These are phyloP conservation scores for Thaleichthys pacificus DNA, from an alignment of 2,797 vertebrate genomes.

Conservation along the genomic window DNA sequence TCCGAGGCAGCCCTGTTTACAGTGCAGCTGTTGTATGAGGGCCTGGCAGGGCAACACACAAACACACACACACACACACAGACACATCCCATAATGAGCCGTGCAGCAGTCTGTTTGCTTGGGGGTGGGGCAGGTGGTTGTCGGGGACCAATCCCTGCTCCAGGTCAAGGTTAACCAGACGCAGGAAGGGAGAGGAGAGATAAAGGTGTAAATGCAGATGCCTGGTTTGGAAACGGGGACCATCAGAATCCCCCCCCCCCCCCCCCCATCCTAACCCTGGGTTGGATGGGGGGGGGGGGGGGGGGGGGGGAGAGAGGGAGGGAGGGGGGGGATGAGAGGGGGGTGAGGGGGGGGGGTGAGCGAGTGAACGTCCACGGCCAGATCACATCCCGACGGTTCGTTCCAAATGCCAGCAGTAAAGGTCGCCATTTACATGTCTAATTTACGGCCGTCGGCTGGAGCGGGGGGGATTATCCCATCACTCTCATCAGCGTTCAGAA, in stretches of 20 bases:
- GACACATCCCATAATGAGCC: slow-evolving; percentile 19
- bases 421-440: slow-evolving; percentile 79
- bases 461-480: slow-evolving; percentile 87
- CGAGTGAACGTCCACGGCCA: slow-evolving; percentile 1
- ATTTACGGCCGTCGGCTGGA: slow-evolving; percentile 68
- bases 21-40: slow-evolving; percentile 65
- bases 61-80: slow-evolving; percentile 7
- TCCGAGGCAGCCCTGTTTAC: slow-evolving; percentile 79
- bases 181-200: slow-evolving; percentile 14
- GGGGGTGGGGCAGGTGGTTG: slow-evolving; percentile 1
- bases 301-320: slow-evolving; percentile 3
- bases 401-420: slow-evolving; percentile 76
- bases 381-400: slow-evolving; percentile 70
- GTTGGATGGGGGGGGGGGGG: slow-evolving; percentile 46
- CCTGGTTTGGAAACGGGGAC: slow-evolving; percentile 11
- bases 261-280: too few relatives aligned
- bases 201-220: background rate
- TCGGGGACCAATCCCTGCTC: too few relatives aligned
- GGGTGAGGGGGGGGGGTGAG: background rate
- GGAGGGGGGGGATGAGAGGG: background rate
- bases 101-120: slow-evolving; percentile 26
- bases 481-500: slow-evolving; percentile 76
- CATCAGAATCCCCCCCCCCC: slow-evolving; percentile 16
- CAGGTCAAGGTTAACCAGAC: slow-evolving; percentile 66
- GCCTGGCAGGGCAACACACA: background rate